Percentiles rank a stretch among this genome's conserved stretches.
Evolutionary conservation across 37 sponge, comb jelly and placozoan species (phyloP).

Genomic region (Cliona cf. orientalis): DNA sequence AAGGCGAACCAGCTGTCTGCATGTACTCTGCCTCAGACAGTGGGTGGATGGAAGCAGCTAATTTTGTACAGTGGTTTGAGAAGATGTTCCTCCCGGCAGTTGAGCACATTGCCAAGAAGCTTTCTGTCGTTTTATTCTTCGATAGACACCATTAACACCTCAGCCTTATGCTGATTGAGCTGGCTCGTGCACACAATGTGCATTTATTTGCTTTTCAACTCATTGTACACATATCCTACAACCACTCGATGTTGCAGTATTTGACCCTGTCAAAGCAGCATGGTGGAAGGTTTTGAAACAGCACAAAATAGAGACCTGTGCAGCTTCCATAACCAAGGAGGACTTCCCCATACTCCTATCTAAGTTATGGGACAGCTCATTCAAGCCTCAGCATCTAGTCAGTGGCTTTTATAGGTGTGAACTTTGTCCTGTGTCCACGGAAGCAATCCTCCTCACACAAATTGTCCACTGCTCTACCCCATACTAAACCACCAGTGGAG

Average conservation of each 20-base stretch:
- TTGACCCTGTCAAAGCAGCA: slow-evolving; percentile 39
- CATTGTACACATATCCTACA: slow-evolving; percentile 52
- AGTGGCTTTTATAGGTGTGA: slow-evolving; percentile 30
- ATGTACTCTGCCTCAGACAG: slow-evolving; percentile 19
- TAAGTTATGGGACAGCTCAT: slow-evolving; percentile 9
- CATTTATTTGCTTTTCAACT: slow-evolving; percentile 59
- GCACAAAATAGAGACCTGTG: slow-evolving; percentile 16
- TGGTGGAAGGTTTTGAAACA: slow-evolving; percentile 47
- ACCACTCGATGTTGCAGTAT: slow-evolving; percentile 68
- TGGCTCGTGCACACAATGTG: slow-evolving; percentile 14
- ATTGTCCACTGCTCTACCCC: slow-evolving; percentile 28
- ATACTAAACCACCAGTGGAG: neutral
- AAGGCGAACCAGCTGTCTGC: slow-evolving; percentile 46
- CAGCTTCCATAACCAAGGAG: slow-evolving; percentile 46
- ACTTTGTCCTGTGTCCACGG: slow-evolving; percentile 30
- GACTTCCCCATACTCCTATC: slow-evolving; percentile 28
- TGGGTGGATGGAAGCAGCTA: slow-evolving; percentile 68
- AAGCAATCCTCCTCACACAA: slow-evolving; percentile 30
- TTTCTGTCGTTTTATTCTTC: slow-evolving; percentile 59
- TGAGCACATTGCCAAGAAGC: neutral
- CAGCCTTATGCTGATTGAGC: slow-evolving; percentile 19
- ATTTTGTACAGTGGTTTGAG: slow-evolving; percentile 59
- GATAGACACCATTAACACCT: slow-evolving; percentile 67
- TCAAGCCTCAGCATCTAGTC: slow-evolving; percentile 9
- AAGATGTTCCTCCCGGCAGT: slow-evolving; percentile 50